Evolutionary conservation across 1,140 invertebrate species (phyloP).

Genomic region (Lethocerus indicus): DNA sequence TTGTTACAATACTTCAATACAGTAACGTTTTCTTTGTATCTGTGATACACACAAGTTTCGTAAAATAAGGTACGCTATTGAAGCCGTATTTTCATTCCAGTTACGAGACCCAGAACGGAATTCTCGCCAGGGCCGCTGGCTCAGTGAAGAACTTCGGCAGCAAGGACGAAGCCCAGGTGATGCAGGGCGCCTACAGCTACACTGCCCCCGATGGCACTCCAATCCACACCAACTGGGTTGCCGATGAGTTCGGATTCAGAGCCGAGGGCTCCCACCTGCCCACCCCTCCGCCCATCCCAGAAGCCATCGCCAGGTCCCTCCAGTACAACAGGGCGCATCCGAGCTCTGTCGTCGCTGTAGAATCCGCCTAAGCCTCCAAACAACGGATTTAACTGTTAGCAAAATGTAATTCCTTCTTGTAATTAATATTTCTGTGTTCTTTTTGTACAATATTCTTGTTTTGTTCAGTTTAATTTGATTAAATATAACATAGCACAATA

Average conservation of each 20-base stretch:
- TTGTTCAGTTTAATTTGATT: too few relatives aligned
- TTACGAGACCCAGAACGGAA: slow-evolving; percentile 49
- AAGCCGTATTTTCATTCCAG: slow-evolving; percentile 1
- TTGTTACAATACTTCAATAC: too few relatives aligned
- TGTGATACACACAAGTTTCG: too few relatives aligned
- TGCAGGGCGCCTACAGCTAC: slow-evolving; percentile 46
- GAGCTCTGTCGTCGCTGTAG: too few relatives aligned
- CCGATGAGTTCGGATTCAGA: slow-evolving; percentile 59
- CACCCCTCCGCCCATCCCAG: slow-evolving; percentile 26
- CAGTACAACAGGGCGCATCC: slow-evolving; percentile 32
- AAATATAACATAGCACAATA: too few relatives aligned
- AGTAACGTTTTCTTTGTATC: too few relatives aligned
- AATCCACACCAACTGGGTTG: slow-evolving; percentile 40
- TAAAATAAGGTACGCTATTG: too few relatives aligned
- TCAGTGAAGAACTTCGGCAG: slow-evolving; percentile 20
- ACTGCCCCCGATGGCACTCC: slow-evolving; percentile 44
- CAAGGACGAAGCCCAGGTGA: slow-evolving; percentile 33
- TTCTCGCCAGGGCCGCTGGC: slow-evolving; percentile 43
- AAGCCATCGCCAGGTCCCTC: slow-evolving; percentile 49
- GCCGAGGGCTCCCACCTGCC: slow-evolving; percentile 40
- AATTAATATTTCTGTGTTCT: too few relatives aligned
- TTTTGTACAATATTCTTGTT: too few relatives aligned
- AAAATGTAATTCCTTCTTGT: too few relatives aligned
- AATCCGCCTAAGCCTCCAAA: too few relatives aligned
- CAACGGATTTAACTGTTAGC: too few relatives aligned